Evolutionary conservation across 2,888 invertebrate genomes (phyloP).

Genomic region (Rhyacophila evoluta): DNA sequence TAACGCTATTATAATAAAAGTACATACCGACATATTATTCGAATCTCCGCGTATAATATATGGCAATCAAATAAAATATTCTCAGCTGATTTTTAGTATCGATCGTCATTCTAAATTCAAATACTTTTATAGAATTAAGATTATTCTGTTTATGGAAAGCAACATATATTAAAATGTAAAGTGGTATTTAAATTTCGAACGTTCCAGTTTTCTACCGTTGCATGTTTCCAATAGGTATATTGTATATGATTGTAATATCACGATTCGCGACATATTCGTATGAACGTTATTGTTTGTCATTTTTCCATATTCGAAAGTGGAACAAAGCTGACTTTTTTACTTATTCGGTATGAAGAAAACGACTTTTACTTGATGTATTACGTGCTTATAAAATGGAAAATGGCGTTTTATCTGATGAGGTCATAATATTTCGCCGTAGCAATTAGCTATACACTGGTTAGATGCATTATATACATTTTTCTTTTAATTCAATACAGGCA

Average conservation of each 20-base stretch:
- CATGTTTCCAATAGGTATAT: not conserved
- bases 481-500: no score
- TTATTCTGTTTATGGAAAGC: not conserved
- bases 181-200: not conserved
- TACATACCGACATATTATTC: no score
- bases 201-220: not conserved
- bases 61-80: no score
- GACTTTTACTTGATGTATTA: not conserved
- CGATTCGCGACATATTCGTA: not conserved
- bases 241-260: not conserved
- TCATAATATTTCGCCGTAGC: not conserved
- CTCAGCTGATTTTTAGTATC: not conserved
- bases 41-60: no score
- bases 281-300: not conserved
- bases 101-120: not conserved
- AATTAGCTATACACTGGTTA: not conserved
- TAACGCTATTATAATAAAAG: no score
- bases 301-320: slow-evolving; percentile 17
- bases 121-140: not conserved
- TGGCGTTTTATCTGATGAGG: not conserved
- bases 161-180: not conserved
- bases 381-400: not conserved
- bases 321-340: not conserved
- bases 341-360: not conserved
- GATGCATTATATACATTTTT: no score